These are phyloP conservation scores for Herpetotheres cachinnans DNA, from an alignment of 2,113 vertebrate species.

Conservation along the genomic window DNA sequence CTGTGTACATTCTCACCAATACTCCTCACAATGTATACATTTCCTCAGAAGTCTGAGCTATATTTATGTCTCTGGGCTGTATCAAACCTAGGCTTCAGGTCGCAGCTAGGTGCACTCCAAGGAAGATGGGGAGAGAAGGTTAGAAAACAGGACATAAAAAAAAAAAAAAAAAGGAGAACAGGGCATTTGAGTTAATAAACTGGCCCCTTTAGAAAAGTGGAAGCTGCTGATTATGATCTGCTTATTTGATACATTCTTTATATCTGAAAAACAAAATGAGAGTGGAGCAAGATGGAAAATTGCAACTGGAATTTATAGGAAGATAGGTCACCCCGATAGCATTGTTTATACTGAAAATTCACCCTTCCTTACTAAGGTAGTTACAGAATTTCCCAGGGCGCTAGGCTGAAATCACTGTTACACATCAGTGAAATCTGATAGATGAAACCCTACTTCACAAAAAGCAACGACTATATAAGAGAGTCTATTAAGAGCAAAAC, in stretches of 20 bases:
- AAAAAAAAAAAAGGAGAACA: neutral
- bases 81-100: neutral
- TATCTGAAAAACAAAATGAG: neutral
- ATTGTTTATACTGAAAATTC: neutral
- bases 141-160: neutral
- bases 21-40: neutral
- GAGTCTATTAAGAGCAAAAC: neutral
- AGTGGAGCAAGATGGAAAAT: neutral
- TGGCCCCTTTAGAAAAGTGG: neutral
- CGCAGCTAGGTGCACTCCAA: neutral
- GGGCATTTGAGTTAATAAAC: neutral
- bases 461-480: neutral
- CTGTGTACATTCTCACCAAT: accelerated
- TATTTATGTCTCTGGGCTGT: neutral
- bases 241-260: neutral
- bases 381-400: neutral
- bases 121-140: neutral
- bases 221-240: neutral
- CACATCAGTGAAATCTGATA: neutral
- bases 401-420: neutral
- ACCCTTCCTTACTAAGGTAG: neutral
- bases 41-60: neutral
- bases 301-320: neutral
- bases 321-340: neutral
- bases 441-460: neutral